These are phyloP conservation scores for Alethe diademata DNA, from an alignment of 2,113 vertebrate genomes.

Conservation along the genomic window DNA sequence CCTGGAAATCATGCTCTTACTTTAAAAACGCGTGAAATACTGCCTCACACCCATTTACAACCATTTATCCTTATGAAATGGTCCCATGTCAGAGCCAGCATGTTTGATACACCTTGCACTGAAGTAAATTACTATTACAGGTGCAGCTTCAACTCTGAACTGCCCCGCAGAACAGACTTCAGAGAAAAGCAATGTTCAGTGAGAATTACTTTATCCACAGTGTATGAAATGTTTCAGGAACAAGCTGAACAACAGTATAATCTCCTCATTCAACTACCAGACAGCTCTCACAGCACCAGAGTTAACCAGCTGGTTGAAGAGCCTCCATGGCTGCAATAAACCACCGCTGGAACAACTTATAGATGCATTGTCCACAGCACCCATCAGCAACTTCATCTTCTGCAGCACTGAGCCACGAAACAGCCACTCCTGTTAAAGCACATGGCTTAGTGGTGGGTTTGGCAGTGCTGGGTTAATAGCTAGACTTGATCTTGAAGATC, in stretches of 20 bases:
- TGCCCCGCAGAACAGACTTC: neutral
- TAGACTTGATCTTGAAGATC: neutral
- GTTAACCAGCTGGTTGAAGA: neutral
- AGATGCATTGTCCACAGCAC: neutral
- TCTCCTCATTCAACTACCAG: neutral
- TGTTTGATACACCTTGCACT: neutral
- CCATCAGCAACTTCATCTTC: neutral
- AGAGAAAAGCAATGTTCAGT: neutral
- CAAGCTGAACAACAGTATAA: neutral
- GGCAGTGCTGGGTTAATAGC: neutral
- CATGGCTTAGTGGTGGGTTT: neutral
- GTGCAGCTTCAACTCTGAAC: neutral
- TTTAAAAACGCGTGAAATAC: conserved; percentile 10
- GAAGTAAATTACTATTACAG: neutral
- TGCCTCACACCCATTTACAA: neutral
- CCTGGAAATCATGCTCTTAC: neutral
- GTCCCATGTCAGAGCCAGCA: neutral
- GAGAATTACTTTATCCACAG: neutral
- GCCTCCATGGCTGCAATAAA: neutral
- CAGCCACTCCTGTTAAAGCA: neutral
- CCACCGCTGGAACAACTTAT: neutral
- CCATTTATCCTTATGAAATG: neutral
- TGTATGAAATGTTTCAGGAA: neutral
- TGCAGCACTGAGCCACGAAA: neutral
- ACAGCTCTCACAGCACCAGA: neutral